These are phyloP conservation scores for Macrochelys suwanniensis DNA, from an alignment of 2,797 vertebrate species.

Conservation along the genomic window DNA sequence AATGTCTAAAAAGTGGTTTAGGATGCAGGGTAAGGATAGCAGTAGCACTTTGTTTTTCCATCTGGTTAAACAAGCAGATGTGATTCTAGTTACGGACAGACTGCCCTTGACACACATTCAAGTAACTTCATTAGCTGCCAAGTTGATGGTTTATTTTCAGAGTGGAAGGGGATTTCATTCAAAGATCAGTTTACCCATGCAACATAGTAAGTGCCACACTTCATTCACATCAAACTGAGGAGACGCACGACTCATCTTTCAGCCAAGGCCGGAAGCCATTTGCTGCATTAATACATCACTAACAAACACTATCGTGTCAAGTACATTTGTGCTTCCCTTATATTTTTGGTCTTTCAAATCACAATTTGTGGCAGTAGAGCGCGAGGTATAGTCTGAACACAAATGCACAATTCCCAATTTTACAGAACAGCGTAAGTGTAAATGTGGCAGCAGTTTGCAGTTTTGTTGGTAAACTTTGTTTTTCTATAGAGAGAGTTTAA, in stretches of 20 bases:
- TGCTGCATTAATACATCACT: not conserved
- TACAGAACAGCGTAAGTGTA: not conserved
- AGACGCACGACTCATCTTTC: not conserved
- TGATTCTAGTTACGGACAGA: not conserved
- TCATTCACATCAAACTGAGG: not conserved
- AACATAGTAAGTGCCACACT: rapidly evolving
- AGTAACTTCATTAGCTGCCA: not conserved
- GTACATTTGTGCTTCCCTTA: not conserved
- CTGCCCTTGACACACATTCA: slow-evolving; percentile 38
- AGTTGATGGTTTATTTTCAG: not conserved
- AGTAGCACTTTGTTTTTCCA: not conserved
- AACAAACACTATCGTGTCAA: not conserved
- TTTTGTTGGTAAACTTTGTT: not conserved
- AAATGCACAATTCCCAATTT: not conserved
- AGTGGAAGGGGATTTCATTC: not conserved
- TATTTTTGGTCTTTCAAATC: not conserved
- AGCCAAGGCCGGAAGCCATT: not conserved
- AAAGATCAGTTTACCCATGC: not conserved
- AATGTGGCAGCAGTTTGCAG: not conserved
- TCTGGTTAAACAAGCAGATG: not conserved
- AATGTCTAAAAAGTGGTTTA: not conserved
- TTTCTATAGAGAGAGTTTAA: not conserved
- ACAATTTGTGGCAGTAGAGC: not conserved
- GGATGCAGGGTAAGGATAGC: not conserved
- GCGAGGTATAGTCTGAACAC: not conserved